These are phyloP conservation scores for Okapia johnstoni DNA, from an alignment of 2,113 vertebrate species.

Conservation along the genomic window DNA sequence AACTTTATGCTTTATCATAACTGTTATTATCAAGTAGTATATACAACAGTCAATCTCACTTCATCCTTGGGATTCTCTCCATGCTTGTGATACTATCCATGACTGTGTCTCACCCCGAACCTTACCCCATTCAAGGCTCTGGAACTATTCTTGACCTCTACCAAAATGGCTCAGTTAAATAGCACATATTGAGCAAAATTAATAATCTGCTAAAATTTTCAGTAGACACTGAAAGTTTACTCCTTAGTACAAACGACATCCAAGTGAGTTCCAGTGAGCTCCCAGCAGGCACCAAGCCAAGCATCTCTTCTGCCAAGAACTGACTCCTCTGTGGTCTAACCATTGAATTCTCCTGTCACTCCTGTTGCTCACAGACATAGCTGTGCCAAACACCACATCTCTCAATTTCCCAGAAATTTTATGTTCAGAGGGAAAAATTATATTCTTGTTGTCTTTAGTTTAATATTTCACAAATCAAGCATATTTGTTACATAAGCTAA, in stretches of 20 bases:
- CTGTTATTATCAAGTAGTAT: neutral
- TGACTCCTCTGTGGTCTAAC: neutral
- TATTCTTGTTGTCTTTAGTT: neutral
- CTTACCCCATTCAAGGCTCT: neutral
- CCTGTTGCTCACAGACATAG: accelerated
- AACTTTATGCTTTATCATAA: neutral
- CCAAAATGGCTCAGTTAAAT: neutral
- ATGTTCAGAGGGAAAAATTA: neutral
- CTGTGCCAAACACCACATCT: accelerated
- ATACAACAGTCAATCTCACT: neutral
- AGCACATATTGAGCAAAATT: neutral
- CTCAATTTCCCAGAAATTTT: neutral
- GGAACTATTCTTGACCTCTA: neutral
- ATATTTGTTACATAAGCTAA: neutral
- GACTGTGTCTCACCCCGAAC: neutral
- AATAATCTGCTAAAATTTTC: neutral
- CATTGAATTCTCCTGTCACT: neutral
- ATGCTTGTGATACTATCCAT: accelerated
- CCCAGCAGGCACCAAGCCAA: neutral
- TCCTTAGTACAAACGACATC: neutral
- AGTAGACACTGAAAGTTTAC: neutral
- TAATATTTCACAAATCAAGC: neutral
- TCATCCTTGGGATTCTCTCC: neutral
- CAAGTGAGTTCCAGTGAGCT: neutral
- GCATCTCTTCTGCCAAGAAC: neutral